Percentiles rank a stretch among this genome's conserved stretches.
Evolutionary conservation across 2,888 invertebrate genomes (phyloP).

Genomic region (Megaustenia siamemsis): DNA sequence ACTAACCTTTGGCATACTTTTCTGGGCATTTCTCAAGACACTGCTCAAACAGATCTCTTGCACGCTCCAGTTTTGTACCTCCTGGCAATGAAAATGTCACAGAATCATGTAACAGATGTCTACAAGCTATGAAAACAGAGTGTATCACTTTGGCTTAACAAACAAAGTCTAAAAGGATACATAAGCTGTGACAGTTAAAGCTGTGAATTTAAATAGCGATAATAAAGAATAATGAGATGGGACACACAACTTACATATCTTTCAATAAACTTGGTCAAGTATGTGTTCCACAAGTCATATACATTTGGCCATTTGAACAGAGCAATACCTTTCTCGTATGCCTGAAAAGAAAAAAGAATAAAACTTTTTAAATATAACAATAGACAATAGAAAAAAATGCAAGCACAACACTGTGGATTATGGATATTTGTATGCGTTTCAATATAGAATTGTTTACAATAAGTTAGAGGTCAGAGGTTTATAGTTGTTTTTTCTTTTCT

Average conservation of each 20-base stretch:
- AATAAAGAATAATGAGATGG: neutral
- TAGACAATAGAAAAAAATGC: neutral
- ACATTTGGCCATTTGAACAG: slow-evolving; percentile 99
- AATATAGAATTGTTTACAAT: too few species aligned
- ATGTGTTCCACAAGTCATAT: slow-evolving; percentile 99
- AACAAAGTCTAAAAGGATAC: too few species aligned
- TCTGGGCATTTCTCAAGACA: slow-evolving; percentile 97
- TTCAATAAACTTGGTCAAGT: slow-evolving; percentile 96
- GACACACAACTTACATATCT: slow-evolving; percentile 86
- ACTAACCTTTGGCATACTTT: slow-evolving; percentile 92
- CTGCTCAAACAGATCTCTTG: slow-evolving; percentile 98
- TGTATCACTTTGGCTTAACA: too few species aligned
- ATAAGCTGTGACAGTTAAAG: too few species aligned
- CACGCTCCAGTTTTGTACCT: slow-evolving; percentile 95
- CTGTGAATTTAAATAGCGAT: too few species aligned
- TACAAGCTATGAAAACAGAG: too few species aligned
- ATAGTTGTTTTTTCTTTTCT: too few species aligned
- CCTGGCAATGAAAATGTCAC: slow-evolving; percentile 71
- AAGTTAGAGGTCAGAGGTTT: too few species aligned
- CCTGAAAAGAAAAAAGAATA: slow-evolving; percentile 80
- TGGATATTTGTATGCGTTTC: neutral
- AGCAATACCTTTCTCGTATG: slow-evolving; percentile 98
- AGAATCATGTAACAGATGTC: too few species aligned
- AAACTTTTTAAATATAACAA: neutral
- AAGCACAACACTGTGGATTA: neutral